Conservation (phyloP, 2,797 vertebrate species). For the Schizopygopsis pylzovi region DNA sequence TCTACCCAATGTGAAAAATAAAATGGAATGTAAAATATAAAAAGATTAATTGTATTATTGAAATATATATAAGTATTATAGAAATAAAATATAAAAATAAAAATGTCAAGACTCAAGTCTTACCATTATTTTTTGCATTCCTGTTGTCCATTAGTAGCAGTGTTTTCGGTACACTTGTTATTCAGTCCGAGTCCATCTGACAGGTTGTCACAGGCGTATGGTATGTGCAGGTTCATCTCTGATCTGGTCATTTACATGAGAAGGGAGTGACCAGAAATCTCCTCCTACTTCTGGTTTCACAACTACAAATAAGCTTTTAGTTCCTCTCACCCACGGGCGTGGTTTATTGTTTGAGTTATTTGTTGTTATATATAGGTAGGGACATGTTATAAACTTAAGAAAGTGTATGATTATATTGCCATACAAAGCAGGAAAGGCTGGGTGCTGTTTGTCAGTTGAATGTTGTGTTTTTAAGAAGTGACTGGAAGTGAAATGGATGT, state of each 20-base stretch:
- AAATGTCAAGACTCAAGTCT: neutral
- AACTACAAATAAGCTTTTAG: neutral
- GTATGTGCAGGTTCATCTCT: neutral
- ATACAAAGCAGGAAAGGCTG: neutral
- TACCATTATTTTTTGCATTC: constrained; percentile 9
- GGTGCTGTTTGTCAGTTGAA: neutral
- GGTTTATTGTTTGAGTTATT: neutral
- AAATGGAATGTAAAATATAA: neutral
- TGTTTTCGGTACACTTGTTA: neutral
- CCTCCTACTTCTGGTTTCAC: constrained; percentile 16
- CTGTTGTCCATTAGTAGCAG: constrained; percentile 7
- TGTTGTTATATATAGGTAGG: neutral
- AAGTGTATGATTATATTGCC: neutral
- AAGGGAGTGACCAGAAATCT: constrained; percentile 12
- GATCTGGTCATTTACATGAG: neutral
- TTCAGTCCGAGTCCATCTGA: constrained; percentile 22
- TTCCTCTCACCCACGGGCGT: neutral
- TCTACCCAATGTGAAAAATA: neutral
- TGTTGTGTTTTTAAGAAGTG: constrained; percentile 5
- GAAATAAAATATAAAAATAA: neutral
- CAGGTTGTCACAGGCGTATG: neutral
- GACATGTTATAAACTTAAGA: neutral
- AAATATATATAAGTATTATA: too few species aligned
- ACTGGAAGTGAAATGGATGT: constrained; percentile 14
- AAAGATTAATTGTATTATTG: too few species aligned